Evolutionary conservation across 2,113 vertebrate species (phyloP).

Genomic region (Eolophus roseicapilla): DNA sequence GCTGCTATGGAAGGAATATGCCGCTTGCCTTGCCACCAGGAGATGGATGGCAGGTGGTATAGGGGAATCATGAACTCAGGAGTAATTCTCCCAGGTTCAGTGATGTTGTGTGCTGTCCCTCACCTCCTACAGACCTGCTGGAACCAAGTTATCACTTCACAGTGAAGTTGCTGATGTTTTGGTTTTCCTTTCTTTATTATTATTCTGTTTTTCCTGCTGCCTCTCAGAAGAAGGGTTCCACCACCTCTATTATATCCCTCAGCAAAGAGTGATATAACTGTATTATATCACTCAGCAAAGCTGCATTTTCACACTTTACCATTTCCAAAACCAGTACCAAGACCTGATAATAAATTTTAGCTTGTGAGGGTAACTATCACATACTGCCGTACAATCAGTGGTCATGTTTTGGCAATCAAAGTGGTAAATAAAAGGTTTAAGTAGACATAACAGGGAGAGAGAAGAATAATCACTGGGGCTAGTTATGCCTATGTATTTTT

Average conservation of each 20-base stretch:
- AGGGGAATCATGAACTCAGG: neutral
- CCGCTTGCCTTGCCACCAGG: neutral
- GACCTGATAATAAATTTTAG: neutral
- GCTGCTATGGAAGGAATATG: fast-evolving
- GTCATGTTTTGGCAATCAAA: neutral
- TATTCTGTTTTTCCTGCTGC: neutral
- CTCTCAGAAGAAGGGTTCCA: neutral
- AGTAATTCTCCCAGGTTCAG: neutral
- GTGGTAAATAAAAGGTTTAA: neutral
- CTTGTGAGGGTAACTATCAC: neutral
- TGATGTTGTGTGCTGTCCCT: neutral
- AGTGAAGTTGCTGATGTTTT: neutral
- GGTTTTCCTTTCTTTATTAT: neutral
- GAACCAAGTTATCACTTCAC: neutral
- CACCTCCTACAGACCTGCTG: neutral
- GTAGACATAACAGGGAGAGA: neutral
- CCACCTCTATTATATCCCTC: neutral
- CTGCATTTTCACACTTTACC: neutral
- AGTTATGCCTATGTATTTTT: neutral
- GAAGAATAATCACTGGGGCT: neutral
- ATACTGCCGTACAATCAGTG: neutral
- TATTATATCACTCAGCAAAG: neutral
- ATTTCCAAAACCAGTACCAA: neutral
- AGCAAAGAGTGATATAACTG: neutral
- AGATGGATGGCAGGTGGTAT: neutral